These are phyloP conservation scores for Drosophila leonis DNA, from an alignment of 2,888 invertebrate genomes.

Conservation along the genomic window DNA sequence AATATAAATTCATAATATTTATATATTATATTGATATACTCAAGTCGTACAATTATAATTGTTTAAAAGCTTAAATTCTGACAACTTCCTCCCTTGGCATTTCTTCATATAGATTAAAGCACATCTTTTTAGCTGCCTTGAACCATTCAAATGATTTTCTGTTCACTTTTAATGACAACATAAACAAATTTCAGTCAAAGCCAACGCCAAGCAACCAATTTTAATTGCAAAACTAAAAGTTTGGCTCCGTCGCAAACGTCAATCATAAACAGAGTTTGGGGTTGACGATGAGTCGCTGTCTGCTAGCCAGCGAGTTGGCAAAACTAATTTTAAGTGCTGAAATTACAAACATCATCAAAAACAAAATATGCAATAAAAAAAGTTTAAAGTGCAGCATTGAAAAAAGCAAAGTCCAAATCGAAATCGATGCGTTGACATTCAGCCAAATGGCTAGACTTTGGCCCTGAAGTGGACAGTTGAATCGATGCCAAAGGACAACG, in stretches of 20 bases:
- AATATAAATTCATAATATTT: not conserved
- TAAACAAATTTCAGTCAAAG: constrained; percentile 23
- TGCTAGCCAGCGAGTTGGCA: constrained; percentile 59
- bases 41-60: not conserved
- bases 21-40: not conserved
- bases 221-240: constrained; percentile 68
- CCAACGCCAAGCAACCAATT: constrained; percentile 43
- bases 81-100: not conserved
- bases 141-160: not conserved
- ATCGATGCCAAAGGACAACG: constrained; percentile 68
- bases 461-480: constrained; percentile 74
- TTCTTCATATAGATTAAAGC: not conserved
- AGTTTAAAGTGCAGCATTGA: not conserved
- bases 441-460: constrained; percentile 68
- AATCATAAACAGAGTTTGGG: constrained; percentile 62
- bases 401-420: constrained; percentile 28
- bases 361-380: constrained; percentile 20
- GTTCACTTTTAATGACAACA: constrained; percentile 10
- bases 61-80: not conserved
- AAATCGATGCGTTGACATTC: constrained; percentile 73
- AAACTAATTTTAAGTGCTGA: constrained; percentile 71
- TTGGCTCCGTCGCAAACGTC: constrained; percentile 48
- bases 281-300: constrained; percentile 11
- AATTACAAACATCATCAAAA: constrained; percentile 44
- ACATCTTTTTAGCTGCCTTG: not conserved